Conservation (phyloP, 1,140 invertebrate species). For the Euglossa dilemma region DNA sequence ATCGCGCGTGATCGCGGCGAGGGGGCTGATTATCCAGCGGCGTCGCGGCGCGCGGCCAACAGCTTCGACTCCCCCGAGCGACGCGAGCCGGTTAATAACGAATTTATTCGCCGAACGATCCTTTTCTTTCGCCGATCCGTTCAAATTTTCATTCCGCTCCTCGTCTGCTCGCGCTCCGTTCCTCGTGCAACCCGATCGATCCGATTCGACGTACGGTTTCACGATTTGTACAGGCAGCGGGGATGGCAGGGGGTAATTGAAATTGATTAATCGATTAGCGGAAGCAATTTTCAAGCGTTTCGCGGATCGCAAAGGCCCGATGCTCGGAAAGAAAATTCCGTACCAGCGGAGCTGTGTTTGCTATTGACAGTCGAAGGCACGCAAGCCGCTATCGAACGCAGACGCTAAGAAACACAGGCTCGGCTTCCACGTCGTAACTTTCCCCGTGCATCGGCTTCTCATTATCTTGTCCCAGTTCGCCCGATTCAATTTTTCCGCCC, state of each 20-base stretch:
- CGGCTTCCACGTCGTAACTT: constrained; percentile 42
- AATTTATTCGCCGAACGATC: neutral
- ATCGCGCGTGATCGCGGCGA: neutral
- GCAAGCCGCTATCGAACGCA: constrained; percentile 28
- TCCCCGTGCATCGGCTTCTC: constrained; percentile 39
- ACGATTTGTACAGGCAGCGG: neutral
- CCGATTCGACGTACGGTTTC: constrained; percentile 3
- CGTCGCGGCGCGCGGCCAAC: neutral
- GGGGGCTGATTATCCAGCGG: too few relatives aligned
- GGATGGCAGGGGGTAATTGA: neutral
- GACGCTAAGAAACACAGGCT: constrained; percentile 24
- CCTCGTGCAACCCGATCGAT: constrained; percentile 1
- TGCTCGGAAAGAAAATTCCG: constrained; percentile 25
- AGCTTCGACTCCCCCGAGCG: too few relatives aligned
- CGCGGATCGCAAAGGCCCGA: constrained; percentile 23
- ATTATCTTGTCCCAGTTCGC: constrained; percentile 42
- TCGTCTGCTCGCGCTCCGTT: neutral
- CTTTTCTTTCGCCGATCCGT: neutral
- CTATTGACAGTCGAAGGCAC: constrained; percentile 52
- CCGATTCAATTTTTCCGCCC: constrained; percentile 22
- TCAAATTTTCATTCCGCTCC: constrained; percentile 37
- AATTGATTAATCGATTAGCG: constrained; percentile 43
- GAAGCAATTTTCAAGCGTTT: constrained; percentile 31
- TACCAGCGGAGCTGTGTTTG: constrained; percentile 15
- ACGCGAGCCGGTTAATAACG: neutral